Base-by-base conservation (phyloP, 2,797 vertebrate species). In the Danio kyathit region DNA sequence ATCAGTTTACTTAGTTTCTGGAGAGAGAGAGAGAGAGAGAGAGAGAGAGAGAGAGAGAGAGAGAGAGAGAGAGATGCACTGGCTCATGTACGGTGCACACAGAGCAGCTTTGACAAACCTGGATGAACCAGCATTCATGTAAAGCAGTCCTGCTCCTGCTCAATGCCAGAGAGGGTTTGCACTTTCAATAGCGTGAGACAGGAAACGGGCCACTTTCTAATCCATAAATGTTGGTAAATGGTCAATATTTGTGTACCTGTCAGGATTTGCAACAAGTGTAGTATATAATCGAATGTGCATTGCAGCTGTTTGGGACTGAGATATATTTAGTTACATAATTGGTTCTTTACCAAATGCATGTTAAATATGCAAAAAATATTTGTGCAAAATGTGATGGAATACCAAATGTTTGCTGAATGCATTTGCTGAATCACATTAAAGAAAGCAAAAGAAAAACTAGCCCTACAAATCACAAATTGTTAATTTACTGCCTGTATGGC, bases 191-290 rank as follows among this genome's bases (percentile, higher is more conserved):
- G 29, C 29, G 80, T 63, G 73, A 60, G 69, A 80, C 54, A 78
- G 80, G 82, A 85, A 87, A 84, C 67, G 17, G 75, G 6, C 78
- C 82, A 81, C 81, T 84, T 84, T 81, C 73, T 76, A 81, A 87
- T 84, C 74, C 82, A 84, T 82, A 84, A 86, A 84, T 76, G 74
- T 80, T 78, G 74, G 61, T 77, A 51, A 84, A 82, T 63, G 70
- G 80, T 84, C 80, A 85, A 79, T 87, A 79, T 85, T 84, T 81
- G 74, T 57, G 44, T 59, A 70, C 52, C 56, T 71, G 80, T 85
- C 66, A 52, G n/a, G 51, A 56, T 14, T 57, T 16, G 21, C 11
- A 65, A 66, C 38, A 51, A 38, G 44, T 54, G 19, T 61, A 21
- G 51, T 29, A 51, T 41, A 60, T 41, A 66, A 67, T 75, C 21